phyloP scores from a whole-genome alignment of 2,888 invertebrate genomes.

The Andrena bucephala region DNA sequence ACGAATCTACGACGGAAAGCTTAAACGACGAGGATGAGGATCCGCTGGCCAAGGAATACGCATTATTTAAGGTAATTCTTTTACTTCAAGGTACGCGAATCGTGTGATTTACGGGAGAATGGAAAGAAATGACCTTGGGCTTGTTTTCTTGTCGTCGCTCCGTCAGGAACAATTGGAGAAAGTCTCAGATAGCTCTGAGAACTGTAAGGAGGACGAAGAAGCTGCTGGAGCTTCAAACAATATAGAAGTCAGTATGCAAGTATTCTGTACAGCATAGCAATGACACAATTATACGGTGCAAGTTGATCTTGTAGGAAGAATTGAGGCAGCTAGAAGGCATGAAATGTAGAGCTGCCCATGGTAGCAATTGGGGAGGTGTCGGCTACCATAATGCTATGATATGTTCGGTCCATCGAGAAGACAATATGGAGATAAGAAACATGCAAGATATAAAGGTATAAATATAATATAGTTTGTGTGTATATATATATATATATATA shows the following conservation, averaged over 20 bases:
- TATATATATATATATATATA: background rate
- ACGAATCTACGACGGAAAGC: slow-evolving; percentile 75
- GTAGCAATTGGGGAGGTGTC: slow-evolving; percentile 92
- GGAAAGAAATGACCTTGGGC: background rate
- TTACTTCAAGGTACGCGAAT: slow-evolving; percentile 25
- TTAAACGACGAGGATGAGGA: slow-evolving; percentile 72
- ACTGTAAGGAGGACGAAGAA: slow-evolving; percentile 66
- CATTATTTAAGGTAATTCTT: slow-evolving; percentile 88
- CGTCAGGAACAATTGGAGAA: slow-evolving; percentile 87
- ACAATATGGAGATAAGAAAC: slow-evolving; percentile 85
- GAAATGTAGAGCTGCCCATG: slow-evolving; percentile 94
- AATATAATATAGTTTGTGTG: slow-evolving; percentile 3
- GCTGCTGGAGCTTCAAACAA: slow-evolving; percentile 76
- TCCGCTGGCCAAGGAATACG: slow-evolving; percentile 87
- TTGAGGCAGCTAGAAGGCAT: slow-evolving; percentile 91
- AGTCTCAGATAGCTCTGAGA: slow-evolving; percentile 77
- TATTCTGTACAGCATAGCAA: slow-evolving; percentile 83
- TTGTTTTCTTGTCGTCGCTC: slow-evolving; percentile 6
- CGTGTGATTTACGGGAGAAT: background rate
- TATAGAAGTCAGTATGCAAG: slow-evolving; percentile 83
- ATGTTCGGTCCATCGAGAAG: slow-evolving; percentile 88
- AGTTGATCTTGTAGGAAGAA: slow-evolving; percentile 87
- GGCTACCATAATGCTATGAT: slow-evolving; percentile 95
- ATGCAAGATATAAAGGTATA: slow-evolving; percentile 89
- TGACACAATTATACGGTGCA: slow-evolving; percentile 85